Conservation (phyloP, 2,797 vertebrate species). For the Xerus rutilus region DNA sequence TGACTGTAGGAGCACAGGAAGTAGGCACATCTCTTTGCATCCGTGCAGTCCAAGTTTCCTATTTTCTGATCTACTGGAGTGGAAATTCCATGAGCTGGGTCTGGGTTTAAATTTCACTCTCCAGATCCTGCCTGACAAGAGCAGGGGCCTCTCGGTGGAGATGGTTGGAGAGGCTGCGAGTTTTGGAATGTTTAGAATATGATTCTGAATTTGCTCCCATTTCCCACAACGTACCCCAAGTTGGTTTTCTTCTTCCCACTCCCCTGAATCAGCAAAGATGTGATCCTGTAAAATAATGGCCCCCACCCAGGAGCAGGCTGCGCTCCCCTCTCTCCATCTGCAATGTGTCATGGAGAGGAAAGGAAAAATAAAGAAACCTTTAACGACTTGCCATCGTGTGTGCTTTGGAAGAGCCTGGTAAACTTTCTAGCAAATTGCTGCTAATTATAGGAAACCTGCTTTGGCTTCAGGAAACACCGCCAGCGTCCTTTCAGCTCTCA, state of each 20-base stretch:
- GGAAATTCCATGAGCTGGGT: conserved; percentile 22
- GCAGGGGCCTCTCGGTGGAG: background rate
- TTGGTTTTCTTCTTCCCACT: conserved; percentile 39
- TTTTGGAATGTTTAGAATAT: conserved; percentile 25
- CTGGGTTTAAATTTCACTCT: conserved; percentile 52
- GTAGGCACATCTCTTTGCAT: background rate
- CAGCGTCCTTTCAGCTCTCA: conserved; percentile 66
- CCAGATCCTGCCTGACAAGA: background rate
- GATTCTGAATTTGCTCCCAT: conserved; percentile 10
- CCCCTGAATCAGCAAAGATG: conserved; percentile 16
- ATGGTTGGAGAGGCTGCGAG: background rate
- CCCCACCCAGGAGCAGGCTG: background rate
- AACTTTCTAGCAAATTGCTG: conserved; percentile 88
- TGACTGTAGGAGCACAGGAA: background rate
- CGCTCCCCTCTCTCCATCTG: conserved; percentile 32
- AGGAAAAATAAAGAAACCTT: conserved; percentile 77
- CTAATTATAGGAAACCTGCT: conserved; percentile 88
- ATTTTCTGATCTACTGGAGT: background rate
- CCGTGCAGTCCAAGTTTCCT: background rate
- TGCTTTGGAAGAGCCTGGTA: conserved; percentile 84
- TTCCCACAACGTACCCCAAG: background rate
- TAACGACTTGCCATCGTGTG: conserved; percentile 73
- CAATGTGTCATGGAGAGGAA: conserved; percentile 59
- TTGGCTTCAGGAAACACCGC: conserved; percentile 80
- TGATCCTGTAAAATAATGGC: conserved; percentile 48